Evolutionary conservation across 2,797 vertebrate species (phyloP).

Genomic region (Rallus crepitans): DNA sequence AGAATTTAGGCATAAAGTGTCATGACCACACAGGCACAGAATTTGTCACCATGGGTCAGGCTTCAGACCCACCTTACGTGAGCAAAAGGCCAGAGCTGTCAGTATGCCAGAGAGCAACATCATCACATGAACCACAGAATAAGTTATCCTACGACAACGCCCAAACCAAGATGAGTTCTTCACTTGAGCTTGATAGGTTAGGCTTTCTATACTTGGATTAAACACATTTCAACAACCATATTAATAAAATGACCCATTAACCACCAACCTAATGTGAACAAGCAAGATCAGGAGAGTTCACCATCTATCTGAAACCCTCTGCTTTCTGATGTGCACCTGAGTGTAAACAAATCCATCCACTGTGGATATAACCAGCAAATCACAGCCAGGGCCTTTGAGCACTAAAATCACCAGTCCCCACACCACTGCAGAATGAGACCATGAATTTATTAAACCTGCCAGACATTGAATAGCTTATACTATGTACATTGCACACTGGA

Average conservation of each 20-base stretch:
- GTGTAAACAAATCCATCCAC: fast-evolving
- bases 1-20: conserved; percentile 4
- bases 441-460: background rate
- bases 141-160: background rate
- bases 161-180: background rate
- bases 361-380: background rate
- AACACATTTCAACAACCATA: background rate
- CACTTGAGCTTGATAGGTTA: background rate
- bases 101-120: background rate
- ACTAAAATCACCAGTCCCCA: background rate
- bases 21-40: background rate
- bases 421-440: background rate
- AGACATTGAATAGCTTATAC: background rate
- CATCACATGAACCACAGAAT: background rate
- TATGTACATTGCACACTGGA: background rate
- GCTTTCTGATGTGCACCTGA: background rate
- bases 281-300: background rate
- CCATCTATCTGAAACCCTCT: background rate
- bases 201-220: background rate
- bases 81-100: background rate
- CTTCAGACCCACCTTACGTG: background rate
- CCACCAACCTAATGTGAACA: background rate
- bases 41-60: background rate
- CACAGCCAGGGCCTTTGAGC: background rate
- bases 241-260: background rate